These are phyloP conservation scores for Diaprepes abbreviatus DNA, from an alignment of 2,888 invertebrate species.

Conservation along the genomic window DNA sequence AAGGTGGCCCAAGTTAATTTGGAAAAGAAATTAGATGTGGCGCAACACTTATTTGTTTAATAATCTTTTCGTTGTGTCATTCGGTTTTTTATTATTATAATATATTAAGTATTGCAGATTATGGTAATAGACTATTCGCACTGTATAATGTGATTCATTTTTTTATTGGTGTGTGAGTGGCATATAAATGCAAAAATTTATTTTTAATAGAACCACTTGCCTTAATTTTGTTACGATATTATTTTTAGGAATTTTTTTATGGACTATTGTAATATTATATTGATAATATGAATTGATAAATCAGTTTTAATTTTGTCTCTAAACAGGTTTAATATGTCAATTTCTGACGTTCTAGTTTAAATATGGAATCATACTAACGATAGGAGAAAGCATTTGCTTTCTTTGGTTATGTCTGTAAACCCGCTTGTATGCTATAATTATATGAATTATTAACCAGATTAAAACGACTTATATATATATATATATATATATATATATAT, in stretches of 20 bases:
- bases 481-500: no score
- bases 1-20: constrained; percentile 42
- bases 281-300: no score
- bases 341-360: no score
- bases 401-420: no score
- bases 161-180: constrained; percentile 16
- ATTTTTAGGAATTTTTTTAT: not conserved
- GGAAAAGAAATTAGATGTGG: constrained; percentile 39
- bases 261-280: no score
- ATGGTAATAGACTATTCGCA: constrained; percentile 24
- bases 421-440: no score
- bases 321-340: no score
- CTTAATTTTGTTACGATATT: not conserved
- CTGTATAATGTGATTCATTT: constrained; percentile 33
- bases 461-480: no score
- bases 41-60: constrained; percentile 36
- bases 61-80: constrained; percentile 36
- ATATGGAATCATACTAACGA: no score
- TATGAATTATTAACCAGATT: no score
- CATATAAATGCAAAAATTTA: constrained; percentile 25
- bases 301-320: no score
- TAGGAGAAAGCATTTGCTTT: no score
- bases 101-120: constrained; percentile 12
- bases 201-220: not conserved
- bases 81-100: constrained; percentile 29